phyloP scores from a whole-genome alignment of 2,113 vertebrate species.

The Sigmodon hispidus region DNA sequence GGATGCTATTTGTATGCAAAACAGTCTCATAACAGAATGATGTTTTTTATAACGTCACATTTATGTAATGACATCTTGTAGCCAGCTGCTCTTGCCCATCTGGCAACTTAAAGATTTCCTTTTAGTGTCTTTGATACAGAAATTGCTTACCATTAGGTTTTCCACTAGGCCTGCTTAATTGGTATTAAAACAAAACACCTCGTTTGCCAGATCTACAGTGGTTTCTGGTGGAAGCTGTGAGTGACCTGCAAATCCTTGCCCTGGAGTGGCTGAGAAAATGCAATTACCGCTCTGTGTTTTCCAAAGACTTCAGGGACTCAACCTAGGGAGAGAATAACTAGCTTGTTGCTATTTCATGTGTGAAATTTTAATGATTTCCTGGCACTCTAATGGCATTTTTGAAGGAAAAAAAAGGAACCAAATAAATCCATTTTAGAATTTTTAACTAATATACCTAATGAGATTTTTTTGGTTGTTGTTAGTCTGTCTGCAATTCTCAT shows the following conservation, averaged over 20 bases:
- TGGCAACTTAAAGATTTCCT: slow-evolving; percentile 73
- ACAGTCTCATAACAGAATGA: slow-evolving; percentile 67
- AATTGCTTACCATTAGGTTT: slow-evolving; percentile 57
- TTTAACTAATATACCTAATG: slow-evolving; percentile 62
- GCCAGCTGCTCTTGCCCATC: slow-evolving; percentile 69
- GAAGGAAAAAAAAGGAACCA: background rate
- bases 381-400: slow-evolving; percentile 48
- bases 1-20: slow-evolving; percentile 73
- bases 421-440: background rate
- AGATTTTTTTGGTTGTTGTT: slow-evolving; percentile 61
- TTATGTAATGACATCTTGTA: slow-evolving; percentile 74
- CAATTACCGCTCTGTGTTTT: slow-evolving; percentile 54
- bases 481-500: slow-evolving; percentile 62
- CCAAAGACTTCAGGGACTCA: slow-evolving; percentile 37
- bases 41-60: slow-evolving; percentile 63
- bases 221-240: slow-evolving; percentile 58
- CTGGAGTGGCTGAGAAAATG: slow-evolving; percentile 31
- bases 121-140: slow-evolving; percentile 70
- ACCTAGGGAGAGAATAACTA: slow-evolving; percentile 71
- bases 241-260: slow-evolving; percentile 56
- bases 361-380: slow-evolving; percentile 81
- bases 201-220: slow-evolving; percentile 58
- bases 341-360: slow-evolving; percentile 74
- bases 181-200: slow-evolving; percentile 59
- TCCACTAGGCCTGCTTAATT: slow-evolving; percentile 59